Percentiles rank a stretch among this genome's conserved stretches.
These are phyloP conservation scores for Brevimyrus niger DNA, from an alignment of 2,113 vertebrate genomes.

Conservation along the genomic window DNA sequence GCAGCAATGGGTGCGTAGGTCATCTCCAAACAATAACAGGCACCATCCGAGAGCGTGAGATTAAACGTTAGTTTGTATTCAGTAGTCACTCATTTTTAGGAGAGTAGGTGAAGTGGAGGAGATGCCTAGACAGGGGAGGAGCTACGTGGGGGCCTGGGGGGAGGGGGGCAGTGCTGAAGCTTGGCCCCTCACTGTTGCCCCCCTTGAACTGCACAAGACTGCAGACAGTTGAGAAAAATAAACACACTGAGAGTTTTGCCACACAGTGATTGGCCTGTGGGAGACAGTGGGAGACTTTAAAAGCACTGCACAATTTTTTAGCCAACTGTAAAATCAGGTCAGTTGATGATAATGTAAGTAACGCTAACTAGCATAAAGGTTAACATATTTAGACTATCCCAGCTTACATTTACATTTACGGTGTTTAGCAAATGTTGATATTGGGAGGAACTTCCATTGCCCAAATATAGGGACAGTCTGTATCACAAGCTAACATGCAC, in stretches of 20 bases:
- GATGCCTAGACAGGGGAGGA: background rate
- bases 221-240: background rate
- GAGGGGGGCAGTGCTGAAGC: too few species aligned
- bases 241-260: background rate
- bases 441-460: too few species aligned
- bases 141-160: background rate
- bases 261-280: background rate
- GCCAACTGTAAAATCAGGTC: background rate
- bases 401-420: too few species aligned
- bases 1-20: constrained; percentile 87
- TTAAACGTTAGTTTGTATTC: background rate
- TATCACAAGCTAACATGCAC: too few species aligned
- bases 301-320: background rate
- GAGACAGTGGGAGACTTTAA: background rate
- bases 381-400: too few species aligned
- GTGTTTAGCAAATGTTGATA: too few species aligned
- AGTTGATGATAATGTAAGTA: background rate
- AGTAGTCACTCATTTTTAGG: background rate
- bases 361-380: too few species aligned
- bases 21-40: background rate
- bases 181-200: too few species aligned
- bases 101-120: background rate
- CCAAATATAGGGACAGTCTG: too few species aligned
- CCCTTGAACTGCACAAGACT: background rate
- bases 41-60: background rate